Base-by-base conservation (phyloP, 1,140 invertebrate species). In the Apis laboriosa region DNA sequence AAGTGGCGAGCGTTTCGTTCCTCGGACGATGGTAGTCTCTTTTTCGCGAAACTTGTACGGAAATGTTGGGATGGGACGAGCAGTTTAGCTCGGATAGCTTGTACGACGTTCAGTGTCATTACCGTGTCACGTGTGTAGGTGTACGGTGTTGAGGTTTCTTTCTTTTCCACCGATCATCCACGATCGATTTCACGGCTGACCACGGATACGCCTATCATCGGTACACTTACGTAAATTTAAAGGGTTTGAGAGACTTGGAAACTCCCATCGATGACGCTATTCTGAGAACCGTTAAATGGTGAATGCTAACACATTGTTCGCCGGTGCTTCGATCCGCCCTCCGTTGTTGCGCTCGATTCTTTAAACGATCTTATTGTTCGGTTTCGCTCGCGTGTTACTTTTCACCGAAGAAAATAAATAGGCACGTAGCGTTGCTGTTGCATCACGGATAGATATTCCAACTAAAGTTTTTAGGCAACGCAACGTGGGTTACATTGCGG, bases 311-410 rank as follows among this genome's bases (percentile, higher is more conserved):
- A 84, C 75, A 58, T 77, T 84, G 77, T 70, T 77, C 77, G 66
- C 34, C 73, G 58, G 75, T 61, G 58, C 58, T 87, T 68, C 86
- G 86, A 87, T 87, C 78, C 85, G 82, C 83, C 86, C 86, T 88
- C 86, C 78, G 73, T 82, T 77, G 71, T 86, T 87, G 80, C 80
- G 76, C 80, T 73, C 63, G 78, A 87, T 87, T 87, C 70, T 79
- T 67, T 78, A 67, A 87, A 80, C 81, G 81, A 73, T 87, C 77
- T 83, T 84, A 87, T 87, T 87, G 76, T 87, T 75, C 86, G 72
- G 71, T 77, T 83, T 84, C 79, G 79, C 76, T 85, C 72, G 80
- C 74, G 79, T 77, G 64, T 82, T 82, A 78, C 56, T 87, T 79
- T 87, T 77, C 83, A n/a, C 34, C 51, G 34, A n/a, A 21, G 85